Evolutionary conservation across 2,888 invertebrate species (phyloP).

Genomic region (Eudemis profundana): DNA sequence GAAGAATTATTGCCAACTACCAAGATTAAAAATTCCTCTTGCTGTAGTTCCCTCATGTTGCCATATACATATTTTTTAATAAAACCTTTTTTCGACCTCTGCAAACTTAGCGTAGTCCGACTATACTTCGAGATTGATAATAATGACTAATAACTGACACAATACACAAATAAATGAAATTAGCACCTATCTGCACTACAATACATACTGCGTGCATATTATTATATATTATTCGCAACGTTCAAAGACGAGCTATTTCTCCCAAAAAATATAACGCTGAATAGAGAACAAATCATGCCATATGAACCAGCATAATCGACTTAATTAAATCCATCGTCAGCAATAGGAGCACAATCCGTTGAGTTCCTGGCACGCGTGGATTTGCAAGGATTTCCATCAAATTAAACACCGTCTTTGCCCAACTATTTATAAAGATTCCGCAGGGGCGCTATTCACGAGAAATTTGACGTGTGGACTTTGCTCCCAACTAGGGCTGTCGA

Average conservation of each 20-base stretch:
- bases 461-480: constrained; percentile 79
- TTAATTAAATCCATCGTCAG: constrained; percentile 73
- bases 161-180: not conserved
- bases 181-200: not conserved
- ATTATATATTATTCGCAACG: not conserved
- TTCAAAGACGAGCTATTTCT: not conserved
- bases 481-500: constrained; percentile 10
- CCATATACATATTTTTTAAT: too few species aligned
- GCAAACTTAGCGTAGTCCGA: too few species aligned
- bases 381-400: constrained; percentile 75
- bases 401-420: constrained; percentile 78
- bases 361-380: constrained; percentile 74
- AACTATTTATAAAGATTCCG: constrained; percentile 85
- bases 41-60: too few species aligned
- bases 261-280: constrained; percentile 14
- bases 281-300: constrained; percentile 41
- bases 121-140: too few species aligned
- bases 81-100: too few species aligned
- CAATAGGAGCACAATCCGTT: constrained; percentile 64
- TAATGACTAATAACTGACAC: too few species aligned
- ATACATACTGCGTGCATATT: too few species aligned
- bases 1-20: too few species aligned
- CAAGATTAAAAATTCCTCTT: too few species aligned
- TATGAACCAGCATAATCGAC: constrained; percentile 56
- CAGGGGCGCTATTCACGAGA: constrained; percentile 78